Base-by-base conservation (phyloP, 1,140 invertebrate genomes). In the Agraylea sexmaculata region DNA sequence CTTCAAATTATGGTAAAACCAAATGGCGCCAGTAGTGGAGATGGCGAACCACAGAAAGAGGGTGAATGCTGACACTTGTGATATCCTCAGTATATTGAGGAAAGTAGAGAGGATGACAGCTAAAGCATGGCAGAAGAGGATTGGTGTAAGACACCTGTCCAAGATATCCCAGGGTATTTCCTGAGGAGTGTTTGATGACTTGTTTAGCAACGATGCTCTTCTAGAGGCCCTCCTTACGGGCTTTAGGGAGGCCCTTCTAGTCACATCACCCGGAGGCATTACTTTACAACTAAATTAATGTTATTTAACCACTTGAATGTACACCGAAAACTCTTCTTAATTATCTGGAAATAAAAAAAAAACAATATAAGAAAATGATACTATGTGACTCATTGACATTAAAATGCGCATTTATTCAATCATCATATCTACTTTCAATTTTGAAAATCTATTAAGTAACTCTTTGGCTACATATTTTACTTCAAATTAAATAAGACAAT, bases 1-100 rank as follows among this genome's bases (percentile, higher is more conserved):
- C 76, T 83, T 81, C 27, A 86, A 66, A 58, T 83, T 84, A 52
- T 84, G 81, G 56, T 83, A 86, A 59, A 83, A 84, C 55, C 83
- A 69, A 2, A 83, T 76, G 1, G 74, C 74, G 7, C 78, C 78
- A 38, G 80, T 66, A 17, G 78, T 78, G 29, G 76, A 70, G 28
- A 77, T 62, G 16, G 80, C 62, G 50, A 83, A 79, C 64, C 79
- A 73, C 11, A 83, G 66, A 58, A 84, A 86, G 1, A 86, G 64
- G 2, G 78, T 75, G 52, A 83, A 78, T 39, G 78, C 78, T 2
- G 80, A 80, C 22, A 82, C 71, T 55, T 77, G 72, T 25, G 78
- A 82, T 45, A 84, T 75, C 43, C 75, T 71, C 29, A 84, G 60
- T 15, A 68, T 67, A 54, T 83, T 82, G 15, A 84, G 63, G 36